A percentile compares a stretch with the other conserved stretches of the same genome.
Conservation (phyloP, 2,888 invertebrate genomes). For the Chironomus tentans region DNA sequence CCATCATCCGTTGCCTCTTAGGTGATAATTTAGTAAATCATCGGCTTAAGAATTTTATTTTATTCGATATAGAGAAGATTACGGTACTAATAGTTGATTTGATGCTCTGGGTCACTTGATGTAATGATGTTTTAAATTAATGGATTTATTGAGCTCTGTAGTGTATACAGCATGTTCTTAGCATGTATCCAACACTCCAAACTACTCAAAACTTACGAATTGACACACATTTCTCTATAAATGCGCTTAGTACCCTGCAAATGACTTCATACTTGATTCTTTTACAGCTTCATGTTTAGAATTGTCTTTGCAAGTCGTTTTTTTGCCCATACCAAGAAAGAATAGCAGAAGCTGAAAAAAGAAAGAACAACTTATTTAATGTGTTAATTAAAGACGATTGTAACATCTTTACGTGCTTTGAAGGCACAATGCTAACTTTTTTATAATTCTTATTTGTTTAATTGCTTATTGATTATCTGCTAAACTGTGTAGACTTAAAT, state of each 20-base stretch:
- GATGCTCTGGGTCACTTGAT: too few species aligned
- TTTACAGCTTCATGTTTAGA: neutral
- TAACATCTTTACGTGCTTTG: neutral
- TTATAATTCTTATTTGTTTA: neutral
- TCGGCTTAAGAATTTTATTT: too few species aligned
- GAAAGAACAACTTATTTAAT: neutral
- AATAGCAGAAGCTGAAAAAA: neutral
- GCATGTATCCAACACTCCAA: too few species aligned
- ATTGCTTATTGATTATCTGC: neutral
- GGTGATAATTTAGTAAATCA: too few species aligned
- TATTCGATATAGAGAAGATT: too few species aligned
- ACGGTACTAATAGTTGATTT: too few species aligned
- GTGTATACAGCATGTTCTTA: too few species aligned
- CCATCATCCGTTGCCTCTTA: too few species aligned
- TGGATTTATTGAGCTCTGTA: too few species aligned
- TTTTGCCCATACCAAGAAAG: neutral
- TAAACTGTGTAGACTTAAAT: neutral
- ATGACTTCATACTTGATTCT: neutral
- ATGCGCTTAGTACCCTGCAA: neutral
- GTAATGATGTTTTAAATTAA: too few species aligned
- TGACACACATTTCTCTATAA: too few species aligned
- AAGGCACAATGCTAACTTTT: neutral
- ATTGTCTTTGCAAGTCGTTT: neutral
- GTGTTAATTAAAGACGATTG: constrained; percentile 5
- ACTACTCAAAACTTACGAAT: too few species aligned